These are phyloP conservation scores for Coregonus clupeaformis DNA, from an alignment of 2,113 vertebrate species.

Conservation along the genomic window DNA sequence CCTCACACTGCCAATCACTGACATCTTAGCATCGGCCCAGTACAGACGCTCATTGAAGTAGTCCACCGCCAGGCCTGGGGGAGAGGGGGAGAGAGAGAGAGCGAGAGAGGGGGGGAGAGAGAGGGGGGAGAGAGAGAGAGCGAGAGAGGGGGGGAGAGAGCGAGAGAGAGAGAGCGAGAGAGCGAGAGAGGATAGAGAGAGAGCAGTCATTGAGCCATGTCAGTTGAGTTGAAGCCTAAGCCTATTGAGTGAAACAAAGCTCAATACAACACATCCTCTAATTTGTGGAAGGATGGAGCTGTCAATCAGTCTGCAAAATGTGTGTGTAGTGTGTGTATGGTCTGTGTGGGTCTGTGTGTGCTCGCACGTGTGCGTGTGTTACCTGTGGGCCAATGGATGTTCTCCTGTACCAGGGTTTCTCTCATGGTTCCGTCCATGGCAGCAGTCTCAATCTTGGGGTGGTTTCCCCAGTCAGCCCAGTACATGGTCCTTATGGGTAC, in stretches of 20 bases:
- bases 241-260: neutral
- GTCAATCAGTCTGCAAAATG: neutral
- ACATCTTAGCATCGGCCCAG: slow-evolving; percentile 96
- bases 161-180: no score
- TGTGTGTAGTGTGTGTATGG: neutral
- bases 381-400: slow-evolving; percentile 97
- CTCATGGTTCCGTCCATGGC: slow-evolving; percentile 95
- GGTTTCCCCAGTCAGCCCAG: slow-evolving; percentile 98
- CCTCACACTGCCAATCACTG: slow-evolving; percentile 88
- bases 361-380: slow-evolving; percentile 17
- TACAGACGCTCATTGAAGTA: slow-evolving; percentile 96
- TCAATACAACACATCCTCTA: neutral
- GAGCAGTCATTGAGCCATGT: neutral
- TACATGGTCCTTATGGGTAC: slow-evolving; percentile 86
- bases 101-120: neutral
- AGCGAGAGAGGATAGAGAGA: neutral
- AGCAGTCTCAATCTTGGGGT: slow-evolving; percentile 94
- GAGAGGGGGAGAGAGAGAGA: no score
- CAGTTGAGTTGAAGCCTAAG: neutral
- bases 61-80: slow-evolving; percentile 88
- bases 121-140: neutral
- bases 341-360: neutral
- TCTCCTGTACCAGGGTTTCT: slow-evolving; percentile 90
- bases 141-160: neutral
- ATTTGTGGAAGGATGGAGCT: neutral